Percentiles rank a stretch among this genome's conserved stretches.
Evolutionary conservation across 1,140 invertebrate genomes (phyloP).

Genomic region (Diplogasteroides magnus): DNA sequence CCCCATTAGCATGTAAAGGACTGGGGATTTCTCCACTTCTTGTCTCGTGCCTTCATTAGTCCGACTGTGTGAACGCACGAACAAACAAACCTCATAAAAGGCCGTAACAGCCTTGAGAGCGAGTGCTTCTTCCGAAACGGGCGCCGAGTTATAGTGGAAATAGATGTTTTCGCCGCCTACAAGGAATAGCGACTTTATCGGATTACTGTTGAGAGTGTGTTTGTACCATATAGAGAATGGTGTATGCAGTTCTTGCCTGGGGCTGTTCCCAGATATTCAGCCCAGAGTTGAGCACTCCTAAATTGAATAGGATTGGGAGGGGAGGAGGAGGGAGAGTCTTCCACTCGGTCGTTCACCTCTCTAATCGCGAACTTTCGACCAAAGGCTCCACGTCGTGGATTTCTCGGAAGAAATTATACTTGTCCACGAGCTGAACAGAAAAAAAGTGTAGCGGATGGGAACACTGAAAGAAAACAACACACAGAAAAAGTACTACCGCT

Average conservation of each 20-base stretch:
- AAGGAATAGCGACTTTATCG: too few relatives aligned
- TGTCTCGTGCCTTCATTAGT: too few relatives aligned
- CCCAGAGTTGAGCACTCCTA: not conserved
- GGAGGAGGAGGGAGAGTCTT: not conserved
- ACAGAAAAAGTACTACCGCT: too few relatives aligned
- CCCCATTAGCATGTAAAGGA: too few relatives aligned
- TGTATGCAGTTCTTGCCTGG: not conserved
- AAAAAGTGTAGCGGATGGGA: too few relatives aligned
- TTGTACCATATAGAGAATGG: not conserved
- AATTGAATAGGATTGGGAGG: conserved; percentile 1
- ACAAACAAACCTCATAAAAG: conserved; percentile 6
- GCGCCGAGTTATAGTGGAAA: conserved; percentile 8
- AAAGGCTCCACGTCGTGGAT: conserved; percentile 8
- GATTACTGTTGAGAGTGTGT: not conserved
- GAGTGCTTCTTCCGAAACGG: not conserved
- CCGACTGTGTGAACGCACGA: not conserved
- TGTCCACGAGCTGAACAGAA: conserved; percentile 1
- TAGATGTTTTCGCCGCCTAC: conserved; percentile 12
- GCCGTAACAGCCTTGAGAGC: conserved; percentile 4
- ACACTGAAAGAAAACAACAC: too few relatives aligned
- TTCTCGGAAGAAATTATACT: conserved; percentile 17
- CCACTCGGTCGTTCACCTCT: not conserved
- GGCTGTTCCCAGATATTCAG: not conserved
- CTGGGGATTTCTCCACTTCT: not conserved
- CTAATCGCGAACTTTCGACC: not conserved